phyloP scores from a whole-genome alignment of 1,140 invertebrate genomes.

The Stegodyphus mimosarum region DNA sequence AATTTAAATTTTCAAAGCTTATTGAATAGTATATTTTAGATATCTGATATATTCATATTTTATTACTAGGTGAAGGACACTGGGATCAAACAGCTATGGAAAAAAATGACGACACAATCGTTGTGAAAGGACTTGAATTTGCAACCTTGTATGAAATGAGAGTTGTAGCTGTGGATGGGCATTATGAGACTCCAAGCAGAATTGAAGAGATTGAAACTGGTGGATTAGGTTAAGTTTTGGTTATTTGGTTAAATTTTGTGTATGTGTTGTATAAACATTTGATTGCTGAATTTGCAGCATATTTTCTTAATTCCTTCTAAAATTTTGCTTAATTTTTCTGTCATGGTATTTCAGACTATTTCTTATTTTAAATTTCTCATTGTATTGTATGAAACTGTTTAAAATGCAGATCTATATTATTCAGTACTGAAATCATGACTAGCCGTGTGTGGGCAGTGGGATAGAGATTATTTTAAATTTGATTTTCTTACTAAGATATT shows the following conservation, averaged over 20 bases:
- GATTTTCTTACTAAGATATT: too few relatives aligned
- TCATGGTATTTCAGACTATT: neutral
- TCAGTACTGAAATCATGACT: too few relatives aligned
- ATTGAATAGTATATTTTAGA: too few relatives aligned
- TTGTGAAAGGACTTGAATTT: conserved; percentile 80
- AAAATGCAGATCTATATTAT: too few relatives aligned
- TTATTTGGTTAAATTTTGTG: neutral
- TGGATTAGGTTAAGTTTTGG: conserved; percentile 33
- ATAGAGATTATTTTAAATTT: too few relatives aligned
- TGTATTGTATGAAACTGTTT: too few relatives aligned
- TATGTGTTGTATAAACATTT: neutral
- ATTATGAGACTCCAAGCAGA: conserved; percentile 78
- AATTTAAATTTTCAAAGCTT: too few relatives aligned
- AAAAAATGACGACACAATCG: conserved; percentile 76
- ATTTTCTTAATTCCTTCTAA: neutral
- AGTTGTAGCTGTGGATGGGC: conserved; percentile 91
- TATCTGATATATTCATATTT: neutral
- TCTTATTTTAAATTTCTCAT: neutral
- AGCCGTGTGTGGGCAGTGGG: too few relatives aligned
- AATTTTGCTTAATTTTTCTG: neutral
- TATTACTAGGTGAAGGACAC: conserved; percentile 72
- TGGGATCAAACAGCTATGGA: conserved; percentile 75
- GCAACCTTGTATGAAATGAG: conserved; percentile 88
- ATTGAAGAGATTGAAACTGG: conserved; percentile 81
- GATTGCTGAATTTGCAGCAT: neutral